Percentiles rank a stretch among this genome's conserved stretches.
Evolutionary conservation across 2,113 vertebrate species (phyloP).

Genomic region (Ibidorhyncha struthersii): DNA sequence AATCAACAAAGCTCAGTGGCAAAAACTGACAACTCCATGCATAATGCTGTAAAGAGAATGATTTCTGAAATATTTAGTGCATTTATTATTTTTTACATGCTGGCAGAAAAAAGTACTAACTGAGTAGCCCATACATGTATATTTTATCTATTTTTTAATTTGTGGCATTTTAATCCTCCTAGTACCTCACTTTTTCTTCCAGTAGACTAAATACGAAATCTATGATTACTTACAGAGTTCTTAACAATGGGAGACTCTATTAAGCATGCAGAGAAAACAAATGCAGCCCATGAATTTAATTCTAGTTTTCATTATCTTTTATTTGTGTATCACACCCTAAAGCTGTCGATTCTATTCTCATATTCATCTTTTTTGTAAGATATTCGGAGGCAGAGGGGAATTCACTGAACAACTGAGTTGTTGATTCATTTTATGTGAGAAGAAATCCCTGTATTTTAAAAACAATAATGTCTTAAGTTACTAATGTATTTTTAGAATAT

Average conservation of each 20-base stretch:
- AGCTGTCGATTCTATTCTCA: constrained; percentile 66
- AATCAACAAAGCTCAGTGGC: constrained; percentile 32
- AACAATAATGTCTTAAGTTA: constrained; percentile 37
- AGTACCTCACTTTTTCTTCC: constrained; percentile 50
- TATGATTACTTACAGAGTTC: constrained; percentile 72
- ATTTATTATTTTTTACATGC: constrained; percentile 26
- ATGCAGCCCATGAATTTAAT: constrained; percentile 68
- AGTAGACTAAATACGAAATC: constrained; percentile 58
- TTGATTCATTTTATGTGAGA: constrained; percentile 60
- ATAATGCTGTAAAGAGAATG: constrained; percentile 28
- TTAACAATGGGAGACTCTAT: constrained; percentile 56
- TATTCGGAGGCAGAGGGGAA: constrained; percentile 37
- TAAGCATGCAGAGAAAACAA: constrained; percentile 69
- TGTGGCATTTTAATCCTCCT: constrained; percentile 46
- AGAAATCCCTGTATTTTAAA: constrained; percentile 58
- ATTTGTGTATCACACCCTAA: constrained; percentile 70
- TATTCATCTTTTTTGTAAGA: constrained; percentile 55
- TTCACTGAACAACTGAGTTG: constrained; percentile 30
- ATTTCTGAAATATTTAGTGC: constrained; percentile 25
- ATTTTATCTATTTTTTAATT: constrained; percentile 44
- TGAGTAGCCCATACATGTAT: constrained; percentile 1
- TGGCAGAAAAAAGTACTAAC: not conserved
- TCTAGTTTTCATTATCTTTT: constrained; percentile 72
- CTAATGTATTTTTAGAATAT: constrained; percentile 3
- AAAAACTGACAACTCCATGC: constrained; percentile 20